phyloP scores from a whole-genome alignment of 2,797 vertebrate species.

The Delichon dasypus region DNA sequence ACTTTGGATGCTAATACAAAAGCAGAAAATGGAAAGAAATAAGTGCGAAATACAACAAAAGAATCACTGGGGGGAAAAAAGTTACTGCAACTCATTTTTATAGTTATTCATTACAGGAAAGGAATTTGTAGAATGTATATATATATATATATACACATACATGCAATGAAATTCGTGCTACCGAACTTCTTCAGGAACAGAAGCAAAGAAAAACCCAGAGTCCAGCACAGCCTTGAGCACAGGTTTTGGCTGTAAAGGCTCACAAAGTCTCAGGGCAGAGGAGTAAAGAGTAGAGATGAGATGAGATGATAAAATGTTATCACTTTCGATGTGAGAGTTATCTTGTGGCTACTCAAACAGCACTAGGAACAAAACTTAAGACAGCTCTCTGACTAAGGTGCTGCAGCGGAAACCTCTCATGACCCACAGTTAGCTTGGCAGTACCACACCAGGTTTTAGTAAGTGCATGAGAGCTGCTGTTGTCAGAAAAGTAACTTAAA shows the following conservation, averaged over 20 bases:
- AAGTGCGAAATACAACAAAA: neutral
- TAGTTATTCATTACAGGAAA: neutral
- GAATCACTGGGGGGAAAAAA: neutral
- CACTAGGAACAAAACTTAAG: neutral
- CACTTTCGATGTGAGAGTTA: neutral
- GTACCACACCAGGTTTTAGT: neutral
- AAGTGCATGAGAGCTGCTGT: accelerated
- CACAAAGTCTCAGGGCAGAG: neutral
- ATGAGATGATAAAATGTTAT: neutral
- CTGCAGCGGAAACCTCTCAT: neutral
- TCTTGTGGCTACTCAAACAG: neutral
- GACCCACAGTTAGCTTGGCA: neutral
- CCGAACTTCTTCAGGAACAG: neutral
- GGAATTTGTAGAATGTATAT: neutral
- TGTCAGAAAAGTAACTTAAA: neutral
- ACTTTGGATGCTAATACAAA: neutral
- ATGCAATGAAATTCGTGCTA: neutral
- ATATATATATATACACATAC: neutral
- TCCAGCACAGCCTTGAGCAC: neutral
- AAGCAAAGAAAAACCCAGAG: neutral
- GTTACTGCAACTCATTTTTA: neutral
- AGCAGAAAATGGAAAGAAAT: neutral
- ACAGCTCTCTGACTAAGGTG: neutral
- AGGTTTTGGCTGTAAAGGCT: neutral
- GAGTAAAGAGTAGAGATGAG: neutral